Conservation (phyloP, 2,113 vertebrate species). For the Oriolus oriolus region DNA sequence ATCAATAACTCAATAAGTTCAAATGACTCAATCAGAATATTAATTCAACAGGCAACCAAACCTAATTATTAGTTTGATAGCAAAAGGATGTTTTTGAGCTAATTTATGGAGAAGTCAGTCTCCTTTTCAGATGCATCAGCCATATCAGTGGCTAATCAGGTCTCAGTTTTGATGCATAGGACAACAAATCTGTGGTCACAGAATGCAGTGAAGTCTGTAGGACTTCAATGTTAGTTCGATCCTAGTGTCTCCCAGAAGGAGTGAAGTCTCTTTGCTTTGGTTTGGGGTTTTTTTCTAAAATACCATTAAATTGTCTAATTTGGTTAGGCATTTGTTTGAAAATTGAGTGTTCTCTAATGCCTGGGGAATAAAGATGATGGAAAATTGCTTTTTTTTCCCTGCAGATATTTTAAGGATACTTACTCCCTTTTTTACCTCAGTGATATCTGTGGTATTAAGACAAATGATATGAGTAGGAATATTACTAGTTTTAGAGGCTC, state of each 20-base stretch:
- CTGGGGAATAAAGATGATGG: background rate
- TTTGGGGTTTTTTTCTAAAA: background rate
- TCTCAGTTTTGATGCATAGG: background rate
- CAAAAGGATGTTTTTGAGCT: background rate
- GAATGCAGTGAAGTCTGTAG: background rate
- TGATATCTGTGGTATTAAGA: background rate
- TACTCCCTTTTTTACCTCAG: background rate
- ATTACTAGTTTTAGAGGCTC: background rate
- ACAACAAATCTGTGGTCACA: background rate
- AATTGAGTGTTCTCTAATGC: background rate
- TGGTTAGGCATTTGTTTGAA: background rate
- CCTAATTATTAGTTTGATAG: background rate
- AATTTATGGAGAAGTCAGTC: background rate
- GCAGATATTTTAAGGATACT: background rate
- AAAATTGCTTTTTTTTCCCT: background rate
- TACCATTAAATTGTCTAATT: background rate
- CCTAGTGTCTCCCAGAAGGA: background rate
- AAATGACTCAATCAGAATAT: background rate
- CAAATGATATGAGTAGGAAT: background rate
- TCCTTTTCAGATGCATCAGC: background rate
- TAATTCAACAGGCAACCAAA: background rate
- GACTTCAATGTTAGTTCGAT: background rate
- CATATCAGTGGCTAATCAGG: background rate
- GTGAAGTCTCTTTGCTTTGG: background rate
- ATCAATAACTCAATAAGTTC: slow-evolving; percentile 17